phyloP scores from a whole-genome alignment of 2,113 vertebrate genomes.

The Motacilla tschutschensis region DNA sequence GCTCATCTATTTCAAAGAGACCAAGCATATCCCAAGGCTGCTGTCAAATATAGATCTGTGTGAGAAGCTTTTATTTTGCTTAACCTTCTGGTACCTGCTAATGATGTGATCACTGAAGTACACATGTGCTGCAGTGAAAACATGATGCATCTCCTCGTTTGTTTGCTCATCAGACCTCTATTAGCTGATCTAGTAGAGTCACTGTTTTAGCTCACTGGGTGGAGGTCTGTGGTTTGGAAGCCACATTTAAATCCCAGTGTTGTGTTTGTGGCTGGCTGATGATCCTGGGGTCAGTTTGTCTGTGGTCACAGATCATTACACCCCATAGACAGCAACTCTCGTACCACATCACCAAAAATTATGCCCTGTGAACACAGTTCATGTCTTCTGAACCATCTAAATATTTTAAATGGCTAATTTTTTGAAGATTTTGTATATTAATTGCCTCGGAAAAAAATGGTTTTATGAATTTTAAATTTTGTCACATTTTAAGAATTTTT shows the following conservation, averaged over 20 bases:
- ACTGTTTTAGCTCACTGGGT: slow-evolving; percentile 37
- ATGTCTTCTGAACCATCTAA: slow-evolving; percentile 12
- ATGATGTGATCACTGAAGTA: slow-evolving; percentile 27
- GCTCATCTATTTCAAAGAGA: background rate
- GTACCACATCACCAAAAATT: slow-evolving; percentile 21
- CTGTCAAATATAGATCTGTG: slow-evolving; percentile 45
- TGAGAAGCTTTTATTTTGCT: slow-evolving; percentile 20
- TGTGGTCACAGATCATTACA: slow-evolving; percentile 48
- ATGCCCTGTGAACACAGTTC: background rate
- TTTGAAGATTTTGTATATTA: background rate
- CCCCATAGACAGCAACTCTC: background rate
- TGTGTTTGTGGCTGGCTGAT: slow-evolving; percentile 38
- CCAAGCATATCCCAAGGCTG: background rate
- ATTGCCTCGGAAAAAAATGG: background rate
- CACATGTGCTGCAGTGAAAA: background rate
- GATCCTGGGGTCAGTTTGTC: slow-evolving; percentile 42
- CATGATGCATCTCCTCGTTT: background rate
- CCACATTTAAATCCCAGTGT: slow-evolving; percentile 36
- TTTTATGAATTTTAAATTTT: background rate
- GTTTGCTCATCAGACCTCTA: slow-evolving; percentile 2
- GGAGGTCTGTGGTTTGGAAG: slow-evolving; percentile 36
- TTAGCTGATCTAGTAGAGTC: background rate
- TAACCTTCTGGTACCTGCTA: slow-evolving; percentile 26
- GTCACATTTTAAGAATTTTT: background rate
- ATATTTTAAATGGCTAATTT: background rate